Evolutionary conservation across 2,888 invertebrate genomes (phyloP).

Genomic region (Diarsia brunnea): DNA sequence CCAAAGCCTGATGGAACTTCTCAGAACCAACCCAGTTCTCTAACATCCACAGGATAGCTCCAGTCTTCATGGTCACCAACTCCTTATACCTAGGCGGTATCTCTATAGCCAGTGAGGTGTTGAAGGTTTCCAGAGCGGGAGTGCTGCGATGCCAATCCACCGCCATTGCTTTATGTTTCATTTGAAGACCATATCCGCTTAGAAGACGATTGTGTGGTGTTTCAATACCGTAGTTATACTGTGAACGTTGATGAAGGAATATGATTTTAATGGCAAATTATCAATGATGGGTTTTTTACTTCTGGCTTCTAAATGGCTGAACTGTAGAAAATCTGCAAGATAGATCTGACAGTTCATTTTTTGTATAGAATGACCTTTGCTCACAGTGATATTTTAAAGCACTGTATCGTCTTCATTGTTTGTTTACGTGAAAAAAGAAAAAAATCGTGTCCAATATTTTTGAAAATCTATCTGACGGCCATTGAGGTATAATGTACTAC

Average conservation of each 20-base stretch:
- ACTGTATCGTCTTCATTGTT: no score
- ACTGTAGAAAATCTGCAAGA: no score
- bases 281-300: neutral
- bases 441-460: no score
- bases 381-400: no score
- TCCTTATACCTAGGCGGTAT: conserved; percentile 81
- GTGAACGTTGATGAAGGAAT: conserved; percentile 63
- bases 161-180: conserved; percentile 84
- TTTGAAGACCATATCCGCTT: conserved; percentile 78
- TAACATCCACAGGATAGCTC: conserved; percentile 86
- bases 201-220: conserved; percentile 67
- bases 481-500: no score
- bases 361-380: neutral
- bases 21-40: conserved; percentile 86
- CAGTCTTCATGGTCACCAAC: conserved; percentile 85
- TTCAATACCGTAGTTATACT: conserved; percentile 78
- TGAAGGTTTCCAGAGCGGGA: conserved; percentile 80
- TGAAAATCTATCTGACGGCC: no score
- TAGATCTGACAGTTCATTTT: neutral
- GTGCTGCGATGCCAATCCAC: conserved; percentile 81
- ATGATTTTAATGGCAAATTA: neutral
- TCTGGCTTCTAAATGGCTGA: neutral
- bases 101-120: conserved; percentile 80
- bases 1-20: conserved; percentile 79
- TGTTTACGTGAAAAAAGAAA: no score